These are phyloP conservation scores for Galbula dea DNA, from an alignment of 2,113 vertebrate genomes.

Conservation along the genomic window DNA sequence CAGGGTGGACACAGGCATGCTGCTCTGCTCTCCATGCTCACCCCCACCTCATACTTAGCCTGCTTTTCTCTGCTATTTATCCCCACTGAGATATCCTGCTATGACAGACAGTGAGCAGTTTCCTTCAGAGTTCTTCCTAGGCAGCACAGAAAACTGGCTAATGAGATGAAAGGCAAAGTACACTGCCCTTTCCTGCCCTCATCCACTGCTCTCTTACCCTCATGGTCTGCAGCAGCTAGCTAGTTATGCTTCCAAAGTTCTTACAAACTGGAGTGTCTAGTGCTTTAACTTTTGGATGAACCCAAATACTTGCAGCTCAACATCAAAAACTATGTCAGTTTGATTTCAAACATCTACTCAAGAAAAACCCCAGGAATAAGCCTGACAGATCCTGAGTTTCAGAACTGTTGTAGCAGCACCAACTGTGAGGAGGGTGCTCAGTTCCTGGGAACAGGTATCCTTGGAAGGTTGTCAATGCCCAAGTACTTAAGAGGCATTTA, in stretches of 20 bases:
- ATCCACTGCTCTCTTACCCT: background rate
- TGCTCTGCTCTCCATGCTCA: background rate
- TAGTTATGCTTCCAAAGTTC: background rate
- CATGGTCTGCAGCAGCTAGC: background rate
- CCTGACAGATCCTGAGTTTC: rapidly evolving
- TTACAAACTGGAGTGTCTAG: background rate
- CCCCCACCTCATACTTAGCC: background rate
- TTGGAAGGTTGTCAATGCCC: background rate
- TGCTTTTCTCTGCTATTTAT: background rate
- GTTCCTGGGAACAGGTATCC: background rate
- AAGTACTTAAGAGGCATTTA: background rate
- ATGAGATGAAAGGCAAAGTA: background rate
- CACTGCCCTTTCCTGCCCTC: background rate
- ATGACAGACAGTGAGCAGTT: background rate
- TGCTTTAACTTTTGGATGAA: background rate
- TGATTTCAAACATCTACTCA: background rate
- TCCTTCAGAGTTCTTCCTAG: background rate
- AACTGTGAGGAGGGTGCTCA: background rate
- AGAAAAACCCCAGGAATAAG: background rate
- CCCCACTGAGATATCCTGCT: background rate
- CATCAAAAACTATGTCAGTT: background rate
- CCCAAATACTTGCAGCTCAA: background rate
- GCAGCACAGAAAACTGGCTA: background rate
- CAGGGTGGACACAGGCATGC: background rate
- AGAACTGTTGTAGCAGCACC: background rate